Conservation (phyloP, 2,113 vertebrate species). For the Bos taurus region DNA sequence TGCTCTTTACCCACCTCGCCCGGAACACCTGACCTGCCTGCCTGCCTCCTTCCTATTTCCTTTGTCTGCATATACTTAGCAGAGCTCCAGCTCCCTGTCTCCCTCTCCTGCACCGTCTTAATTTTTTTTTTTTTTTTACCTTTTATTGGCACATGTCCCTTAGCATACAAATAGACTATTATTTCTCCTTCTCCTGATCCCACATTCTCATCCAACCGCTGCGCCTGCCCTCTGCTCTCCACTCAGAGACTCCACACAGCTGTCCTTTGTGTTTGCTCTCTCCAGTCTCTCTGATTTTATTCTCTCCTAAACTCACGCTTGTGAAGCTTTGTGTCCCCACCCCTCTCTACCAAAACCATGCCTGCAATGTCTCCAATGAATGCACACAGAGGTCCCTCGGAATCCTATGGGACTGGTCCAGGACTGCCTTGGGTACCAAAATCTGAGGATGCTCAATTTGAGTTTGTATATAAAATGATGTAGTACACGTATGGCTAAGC, state of each 20-base stretch:
- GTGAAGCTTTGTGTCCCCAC: background rate
- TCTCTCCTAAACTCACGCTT: background rate
- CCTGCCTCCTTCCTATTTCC: background rate
- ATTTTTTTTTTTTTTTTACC: background rate
- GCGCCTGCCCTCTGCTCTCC: background rate
- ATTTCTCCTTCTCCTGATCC: background rate
- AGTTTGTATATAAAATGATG: background rate
- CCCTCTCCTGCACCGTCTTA: background rate
- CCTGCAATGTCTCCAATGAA: no score
- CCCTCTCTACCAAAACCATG: background rate
- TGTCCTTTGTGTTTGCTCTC: background rate
- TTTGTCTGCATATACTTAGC: background rate
- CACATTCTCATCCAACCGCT: no score
- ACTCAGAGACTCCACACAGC: background rate
- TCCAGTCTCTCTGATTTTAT: background rate
- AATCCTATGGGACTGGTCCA: no score
- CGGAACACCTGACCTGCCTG: background rate
- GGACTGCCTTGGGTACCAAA: background rate
- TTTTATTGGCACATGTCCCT: background rate
- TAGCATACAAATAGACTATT: background rate
- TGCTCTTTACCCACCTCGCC: background rate
- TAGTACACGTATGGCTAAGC: background rate
- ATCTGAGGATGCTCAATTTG: background rate
- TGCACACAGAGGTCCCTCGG: accelerated
- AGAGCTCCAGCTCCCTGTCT: background rate